phyloP scores from a whole-genome alignment of 30 jellyfish, hydroid and myxozoan species.

The Pelagia noctiluca region DNA sequence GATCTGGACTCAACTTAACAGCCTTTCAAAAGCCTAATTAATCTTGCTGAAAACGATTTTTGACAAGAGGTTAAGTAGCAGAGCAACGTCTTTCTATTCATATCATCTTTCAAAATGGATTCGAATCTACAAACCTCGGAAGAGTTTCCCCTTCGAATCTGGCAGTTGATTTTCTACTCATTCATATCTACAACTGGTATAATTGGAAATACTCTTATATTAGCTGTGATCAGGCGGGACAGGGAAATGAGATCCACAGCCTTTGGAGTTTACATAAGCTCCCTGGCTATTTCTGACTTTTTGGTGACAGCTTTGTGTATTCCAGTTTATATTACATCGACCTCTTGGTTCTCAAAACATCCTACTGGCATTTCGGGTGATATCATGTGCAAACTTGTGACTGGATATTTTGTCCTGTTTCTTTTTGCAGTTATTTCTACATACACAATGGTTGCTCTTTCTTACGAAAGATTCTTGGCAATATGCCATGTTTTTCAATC shows the following conservation, averaged over 20 bases:
- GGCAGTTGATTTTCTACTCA: constrained; percentile 45
- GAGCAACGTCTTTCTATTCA: no score
- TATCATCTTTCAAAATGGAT: no score
- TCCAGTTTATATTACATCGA: constrained; percentile 63
- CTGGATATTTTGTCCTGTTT: constrained; percentile 70
- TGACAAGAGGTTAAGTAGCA: no score
- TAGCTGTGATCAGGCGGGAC: constrained; percentile 1
- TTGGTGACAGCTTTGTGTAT: constrained; percentile 33
- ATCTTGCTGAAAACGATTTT: no score
- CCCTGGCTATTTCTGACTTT: constrained; percentile 57
- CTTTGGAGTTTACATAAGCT: constrained; percentile 51
- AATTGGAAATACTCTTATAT: constrained; percentile 39
- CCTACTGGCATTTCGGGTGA: constrained; percentile 71
- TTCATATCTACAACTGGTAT: constrained; percentile 44
- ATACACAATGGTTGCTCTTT: constrained; percentile 71
- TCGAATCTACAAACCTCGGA: constrained; percentile 2
- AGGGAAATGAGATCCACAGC: constrained; percentile 43
- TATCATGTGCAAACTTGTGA: constrained; percentile 66
- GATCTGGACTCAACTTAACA: no score
- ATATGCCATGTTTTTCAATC: constrained; percentile 75
- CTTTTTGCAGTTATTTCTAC: constrained; percentile 79
- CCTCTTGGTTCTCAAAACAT: constrained; percentile 16
- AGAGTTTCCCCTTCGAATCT: constrained; percentile 39
- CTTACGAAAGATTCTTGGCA: constrained; percentile 65
- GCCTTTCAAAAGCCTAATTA: no score